These are phyloP conservation scores for Trimorus sp. DNA, from an alignment of 2,888 invertebrate species.

Conservation along the genomic window DNA sequence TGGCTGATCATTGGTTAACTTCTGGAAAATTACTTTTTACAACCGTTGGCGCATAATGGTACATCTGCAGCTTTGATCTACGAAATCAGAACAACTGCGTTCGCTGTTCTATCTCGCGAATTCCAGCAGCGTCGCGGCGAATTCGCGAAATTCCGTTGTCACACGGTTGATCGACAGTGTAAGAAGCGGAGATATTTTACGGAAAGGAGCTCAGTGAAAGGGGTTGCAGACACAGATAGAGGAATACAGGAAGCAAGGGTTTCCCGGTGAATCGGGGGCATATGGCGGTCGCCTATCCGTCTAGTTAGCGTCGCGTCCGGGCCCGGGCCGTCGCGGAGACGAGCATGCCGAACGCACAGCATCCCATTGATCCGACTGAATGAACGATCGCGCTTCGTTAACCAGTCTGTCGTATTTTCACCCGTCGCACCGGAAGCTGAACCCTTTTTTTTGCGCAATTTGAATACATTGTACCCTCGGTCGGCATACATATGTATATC, in stretches of 20 bases:
- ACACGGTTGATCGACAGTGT: too few species aligned
- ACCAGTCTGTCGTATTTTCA: constrained; percentile 82
- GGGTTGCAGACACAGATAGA: constrained; percentile 43
- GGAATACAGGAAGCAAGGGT: constrained; percentile 35
- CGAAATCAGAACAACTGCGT: too few species aligned
- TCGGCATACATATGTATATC: constrained; percentile 81
- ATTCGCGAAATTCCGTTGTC: too few species aligned
- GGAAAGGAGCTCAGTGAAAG: constrained; percentile 42
- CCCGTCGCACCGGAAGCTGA: constrained; percentile 78
- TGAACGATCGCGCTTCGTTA: constrained; percentile 82
- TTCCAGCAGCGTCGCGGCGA: too few species aligned
- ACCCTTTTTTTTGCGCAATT: constrained; percentile 80
- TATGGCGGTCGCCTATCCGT: constrained; percentile 69
- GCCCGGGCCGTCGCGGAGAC: constrained; percentile 37
- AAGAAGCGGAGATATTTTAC: too few species aligned
- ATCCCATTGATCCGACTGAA: constrained; percentile 80
- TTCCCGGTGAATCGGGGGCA: constrained; percentile 62
- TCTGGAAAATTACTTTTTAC: too few species aligned
- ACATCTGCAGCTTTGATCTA: too few species aligned
- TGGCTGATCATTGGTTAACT: too few species aligned
- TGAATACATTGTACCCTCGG: constrained; percentile 81
- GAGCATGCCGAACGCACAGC: constrained; percentile 74
- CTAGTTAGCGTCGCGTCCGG: constrained; percentile 66
- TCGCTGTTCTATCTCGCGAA: too few species aligned
- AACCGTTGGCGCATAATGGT: too few species aligned